These are phyloP conservation scores for Eupelmus urozonus DNA, from an alignment of 2,888 invertebrate species.

Conservation along the genomic window DNA sequence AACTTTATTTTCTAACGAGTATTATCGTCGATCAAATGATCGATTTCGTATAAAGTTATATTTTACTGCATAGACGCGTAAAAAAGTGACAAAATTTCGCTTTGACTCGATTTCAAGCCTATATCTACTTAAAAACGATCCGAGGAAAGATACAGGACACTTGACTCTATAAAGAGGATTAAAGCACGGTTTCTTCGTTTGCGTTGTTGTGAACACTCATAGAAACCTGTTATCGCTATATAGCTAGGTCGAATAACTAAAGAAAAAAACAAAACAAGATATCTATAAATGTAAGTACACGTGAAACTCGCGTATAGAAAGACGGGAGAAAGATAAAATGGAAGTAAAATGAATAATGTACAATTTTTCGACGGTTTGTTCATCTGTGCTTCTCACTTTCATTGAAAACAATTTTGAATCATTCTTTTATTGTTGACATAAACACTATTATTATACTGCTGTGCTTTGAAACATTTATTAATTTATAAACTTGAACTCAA, in stretches of 20 bases:
- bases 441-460: not conserved
- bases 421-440: conserved; percentile 8
- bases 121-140: conserved; percentile 9
- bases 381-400: conserved; percentile 19
- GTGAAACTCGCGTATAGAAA: conserved; percentile 22
- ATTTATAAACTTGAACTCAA: not conserved
- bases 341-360: conserved; percentile 4
- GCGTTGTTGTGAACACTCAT: conserved; percentile 36
- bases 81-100: conserved; percentile 49
- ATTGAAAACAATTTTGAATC: conserved; percentile 33
- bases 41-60: conserved; percentile 51
- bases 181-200: conserved; percentile 40
- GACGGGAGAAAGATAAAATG: conserved; percentile 16
- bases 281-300: conserved; percentile 49
- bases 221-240: conserved; percentile 49
- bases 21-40: conserved; percentile 27
- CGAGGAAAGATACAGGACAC: not conserved
- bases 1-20: conserved; percentile 3
- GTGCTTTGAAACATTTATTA: conserved; percentile 1
- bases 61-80: conserved; percentile 38
- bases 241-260: conserved; percentile 44
- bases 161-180: conserved; percentile 22
- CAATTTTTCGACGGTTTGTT: conserved; percentile 14
- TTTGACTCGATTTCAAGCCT: conserved; percentile 35
- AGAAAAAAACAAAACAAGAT: conserved; percentile 42